Evolutionary conservation across 2,888 invertebrate genomes (phyloP), one percentile per base, ranked within the genome.

Genomic region (Eucera pruinosa): DNA sequence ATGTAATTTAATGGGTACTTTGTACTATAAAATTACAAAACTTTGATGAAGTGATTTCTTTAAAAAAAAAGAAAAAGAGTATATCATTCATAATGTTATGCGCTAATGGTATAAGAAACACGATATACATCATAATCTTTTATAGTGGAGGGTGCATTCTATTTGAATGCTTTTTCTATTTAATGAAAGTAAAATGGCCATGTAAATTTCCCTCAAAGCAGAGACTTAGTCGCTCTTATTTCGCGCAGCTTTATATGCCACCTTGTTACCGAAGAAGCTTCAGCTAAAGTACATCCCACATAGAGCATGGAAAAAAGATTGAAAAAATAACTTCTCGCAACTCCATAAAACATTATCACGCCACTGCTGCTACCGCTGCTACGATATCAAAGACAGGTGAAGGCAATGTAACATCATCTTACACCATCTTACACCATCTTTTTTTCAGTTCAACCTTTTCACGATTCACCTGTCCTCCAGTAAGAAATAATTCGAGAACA

Each of bases 271-370:
- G 15, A 64, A 57, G 18, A 36, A 64, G 57, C 50, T 57, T 25
- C 43, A 9, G 25, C 33, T 45, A 57, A 50, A 71, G 47, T 20
- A 48, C 33, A 11, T 39, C 9, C n/a, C 11, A 25, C 5, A 23
- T 57, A 39, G 64, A 36, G 62, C 36, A 36, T 27, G 45, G 36
- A 43, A 43, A 62, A 36, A 27, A 73, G 48, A 64, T 57, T 43
- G 57, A 72, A 72, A 45, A 73, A 36, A 71, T 66, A 66, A 66
- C 57, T 43, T 25, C 36, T 41, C 9, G 41, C 33, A 66, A 66
- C 33, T 43, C 7, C 43, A 58, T 67, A 25, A 50, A 72, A 50
- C 58, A 60, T 67, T 67, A 58, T 67, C 52, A 15, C 33, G 11
- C 15, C 43, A n/a, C 25, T 25, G 20, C 39, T n/a, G 20, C 36